Evolutionary conservation across 2,888 invertebrate species (phyloP).

Genomic region (Ethmia dodecea): DNA sequence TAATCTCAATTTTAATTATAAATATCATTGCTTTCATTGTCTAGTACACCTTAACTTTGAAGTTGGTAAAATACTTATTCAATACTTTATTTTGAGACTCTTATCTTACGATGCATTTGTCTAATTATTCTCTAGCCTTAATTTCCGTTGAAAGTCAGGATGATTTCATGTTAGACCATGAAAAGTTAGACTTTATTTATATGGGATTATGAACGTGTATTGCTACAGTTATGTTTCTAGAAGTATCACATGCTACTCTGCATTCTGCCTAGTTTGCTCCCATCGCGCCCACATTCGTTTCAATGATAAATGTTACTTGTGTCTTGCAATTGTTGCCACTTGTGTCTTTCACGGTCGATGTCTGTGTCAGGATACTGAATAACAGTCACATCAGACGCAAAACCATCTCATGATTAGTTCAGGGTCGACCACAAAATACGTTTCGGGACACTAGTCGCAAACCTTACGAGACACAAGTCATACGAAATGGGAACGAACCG

Average conservation of each 20-base stretch:
- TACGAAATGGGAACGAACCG: constrained; percentile 59
- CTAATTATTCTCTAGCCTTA: constrained; percentile 68
- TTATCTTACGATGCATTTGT: constrained; percentile 70
- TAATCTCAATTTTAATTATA: constrained; percentile 57
- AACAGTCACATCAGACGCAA: neutral
- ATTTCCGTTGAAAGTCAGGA: constrained; percentile 53
- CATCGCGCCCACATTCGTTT: constrained; percentile 39
- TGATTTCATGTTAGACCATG: constrained; percentile 5
- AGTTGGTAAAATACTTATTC: constrained; percentile 75
- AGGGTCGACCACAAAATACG: too few relatives aligned
- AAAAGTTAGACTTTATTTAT: constrained; percentile 21
- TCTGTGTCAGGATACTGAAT: too few relatives aligned
- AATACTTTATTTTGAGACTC: constrained; percentile 68
- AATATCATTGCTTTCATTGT: constrained; percentile 73
- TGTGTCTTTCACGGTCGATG: neutral
- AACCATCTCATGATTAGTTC: neutral
- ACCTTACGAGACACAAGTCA: neutral
- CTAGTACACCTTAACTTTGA: constrained; percentile 63
- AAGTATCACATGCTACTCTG: constrained; percentile 73
- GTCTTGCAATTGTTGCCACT: neutral
- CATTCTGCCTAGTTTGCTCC: constrained; percentile 48
- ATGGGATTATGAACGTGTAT: constrained; percentile 40
- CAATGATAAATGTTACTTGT: neutral
- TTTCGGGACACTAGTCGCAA: neutral
- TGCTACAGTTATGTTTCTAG: constrained; percentile 54